phyloP scores from a whole-genome alignment of 2,113 vertebrate species.

The Cephalopholis sonnerati region DNA sequence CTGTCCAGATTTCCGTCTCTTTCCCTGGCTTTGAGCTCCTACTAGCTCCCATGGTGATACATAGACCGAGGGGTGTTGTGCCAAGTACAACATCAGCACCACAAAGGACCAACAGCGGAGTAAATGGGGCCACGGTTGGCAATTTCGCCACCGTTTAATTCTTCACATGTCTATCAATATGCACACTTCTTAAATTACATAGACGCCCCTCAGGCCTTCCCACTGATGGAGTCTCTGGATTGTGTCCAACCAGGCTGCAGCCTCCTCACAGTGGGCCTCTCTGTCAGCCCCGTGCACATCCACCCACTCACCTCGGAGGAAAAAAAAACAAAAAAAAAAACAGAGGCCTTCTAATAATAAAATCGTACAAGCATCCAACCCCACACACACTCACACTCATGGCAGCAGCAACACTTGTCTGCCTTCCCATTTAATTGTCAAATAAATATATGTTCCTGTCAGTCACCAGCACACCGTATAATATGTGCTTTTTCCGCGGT shows the following conservation, averaged over 20 bases:
- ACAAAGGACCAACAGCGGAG: slow-evolving; percentile 48
- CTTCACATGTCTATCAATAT: slow-evolving; percentile 72
- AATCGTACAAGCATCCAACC: slow-evolving; percentile 8
- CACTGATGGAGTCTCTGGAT: slow-evolving; percentile 75
- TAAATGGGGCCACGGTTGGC: slow-evolving; percentile 62
- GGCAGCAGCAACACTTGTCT: slow-evolving; percentile 32
- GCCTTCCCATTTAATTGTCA: slow-evolving; percentile 70
- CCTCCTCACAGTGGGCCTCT: slow-evolving; percentile 44
- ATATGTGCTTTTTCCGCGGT: slow-evolving; percentile 29
- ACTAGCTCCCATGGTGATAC: slow-evolving; percentile 24
- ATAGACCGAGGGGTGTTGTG: slow-evolving; percentile 1
- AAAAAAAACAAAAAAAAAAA: slow-evolving; percentile 31
- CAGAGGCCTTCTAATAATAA: slow-evolving; percentile 64
- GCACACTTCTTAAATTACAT: slow-evolving; percentile 75
- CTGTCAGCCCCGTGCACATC: slow-evolving; percentile 35
- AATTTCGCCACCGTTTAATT: slow-evolving; percentile 70
- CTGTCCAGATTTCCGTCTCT: slow-evolving; percentile 36
- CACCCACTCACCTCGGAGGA: slow-evolving; percentile 44
- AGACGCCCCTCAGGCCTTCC: slow-evolving; percentile 57
- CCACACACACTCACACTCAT: slow-evolving; percentile 26
- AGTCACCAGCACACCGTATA: slow-evolving; percentile 57
- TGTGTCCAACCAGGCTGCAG: slow-evolving; percentile 68
- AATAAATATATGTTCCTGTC: slow-evolving; percentile 73
- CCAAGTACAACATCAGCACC: slow-evolving; percentile 47
- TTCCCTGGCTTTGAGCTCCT: slow-evolving; percentile 26